Conservation (phyloP, 1,140 invertebrate genomes). For the Tribolium madens region DNA sequence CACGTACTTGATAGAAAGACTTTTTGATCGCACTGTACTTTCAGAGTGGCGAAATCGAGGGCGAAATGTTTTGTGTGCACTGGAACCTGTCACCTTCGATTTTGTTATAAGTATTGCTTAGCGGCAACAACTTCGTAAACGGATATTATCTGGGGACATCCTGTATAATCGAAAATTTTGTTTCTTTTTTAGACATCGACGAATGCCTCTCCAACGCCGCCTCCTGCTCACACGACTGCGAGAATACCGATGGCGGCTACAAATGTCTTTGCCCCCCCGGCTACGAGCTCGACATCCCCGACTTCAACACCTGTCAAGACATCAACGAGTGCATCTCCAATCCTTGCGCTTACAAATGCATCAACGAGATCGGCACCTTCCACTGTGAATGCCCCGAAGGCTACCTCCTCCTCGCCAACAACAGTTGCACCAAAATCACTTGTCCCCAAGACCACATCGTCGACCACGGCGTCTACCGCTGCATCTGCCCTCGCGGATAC, state of each 20-base stretch:
- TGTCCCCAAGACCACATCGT: slow-evolving; percentile 27
- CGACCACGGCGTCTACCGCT: slow-evolving; percentile 68
- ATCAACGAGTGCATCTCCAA: slow-evolving; percentile 43
- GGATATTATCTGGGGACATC: too few relatives aligned
- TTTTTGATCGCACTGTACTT: too few relatives aligned
- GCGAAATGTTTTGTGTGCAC: too few relatives aligned
- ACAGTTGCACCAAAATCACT: neutral
- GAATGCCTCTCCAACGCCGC: slow-evolving; percentile 71
- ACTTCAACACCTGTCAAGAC: slow-evolving; percentile 36
- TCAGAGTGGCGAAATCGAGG: too few relatives aligned
- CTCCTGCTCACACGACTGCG: slow-evolving; percentile 66
- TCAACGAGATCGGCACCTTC: slow-evolving; percentile 58
- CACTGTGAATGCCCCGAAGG: slow-evolving; percentile 65
- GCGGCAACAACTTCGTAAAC: too few relatives aligned
- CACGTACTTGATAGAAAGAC: too few relatives aligned
- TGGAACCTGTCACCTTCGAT: too few relatives aligned
- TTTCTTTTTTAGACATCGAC: slow-evolving; percentile 70
- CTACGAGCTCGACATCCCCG: slow-evolving; percentile 51
- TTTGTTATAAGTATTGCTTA: too few relatives aligned
- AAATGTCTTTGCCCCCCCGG: slow-evolving; percentile 62
- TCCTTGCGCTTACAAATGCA: slow-evolving; percentile 57
- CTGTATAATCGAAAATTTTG: too few relatives aligned
- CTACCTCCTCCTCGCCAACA: slow-evolving; percentile 68
- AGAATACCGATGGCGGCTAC: slow-evolving; percentile 66
- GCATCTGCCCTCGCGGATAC: slow-evolving; percentile 81